These are phyloP conservation scores for Julus scandinavius DNA, from an alignment of 2,888 invertebrate genomes.

Conservation along the genomic window DNA sequence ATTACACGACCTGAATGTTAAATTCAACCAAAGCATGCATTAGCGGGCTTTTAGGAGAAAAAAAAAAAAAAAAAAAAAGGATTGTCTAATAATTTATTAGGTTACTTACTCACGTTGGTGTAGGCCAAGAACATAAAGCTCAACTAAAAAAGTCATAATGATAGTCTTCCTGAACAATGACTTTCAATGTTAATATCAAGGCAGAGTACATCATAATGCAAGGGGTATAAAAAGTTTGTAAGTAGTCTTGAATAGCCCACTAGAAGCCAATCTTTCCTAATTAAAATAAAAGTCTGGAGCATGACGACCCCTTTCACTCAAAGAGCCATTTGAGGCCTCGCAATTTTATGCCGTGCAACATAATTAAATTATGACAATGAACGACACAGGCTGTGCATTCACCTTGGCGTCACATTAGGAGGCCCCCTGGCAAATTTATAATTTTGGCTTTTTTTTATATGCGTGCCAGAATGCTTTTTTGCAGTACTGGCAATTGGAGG, in stretches of 20 bases:
- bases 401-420: conserved; percentile 36
- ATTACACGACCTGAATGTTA: not conserved
- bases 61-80: not conserved
- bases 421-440: not conserved
- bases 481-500: not conserved
- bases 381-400: not conserved
- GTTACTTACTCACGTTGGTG: conserved; percentile 1
- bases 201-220: conserved; percentile 27
- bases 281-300: conserved; percentile 30
- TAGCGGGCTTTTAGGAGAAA: conserved; percentile 4
- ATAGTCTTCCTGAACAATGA: conserved; percentile 7
- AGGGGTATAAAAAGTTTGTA: conserved; percentile 7
- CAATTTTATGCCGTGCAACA: conserved; percentile 25
- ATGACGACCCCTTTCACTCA: conserved; percentile 37
- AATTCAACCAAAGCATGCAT: conserved; percentile 11
- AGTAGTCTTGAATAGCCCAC: not conserved
- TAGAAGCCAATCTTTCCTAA: conserved; percentile 34
- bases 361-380: conserved; percentile 29
- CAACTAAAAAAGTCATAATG: conserved; percentile 5
- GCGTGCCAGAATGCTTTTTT: not conserved
- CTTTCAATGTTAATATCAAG: conserved; percentile 35
- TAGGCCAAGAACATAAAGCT: conserved; percentile 9
- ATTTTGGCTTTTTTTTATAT: not conserved
- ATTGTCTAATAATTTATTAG: conserved; percentile 31
- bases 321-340: conserved; percentile 6